Base-by-base conservation (phyloP, 2,888 invertebrate genomes). In the Galerucella nymphaeae region DNA sequence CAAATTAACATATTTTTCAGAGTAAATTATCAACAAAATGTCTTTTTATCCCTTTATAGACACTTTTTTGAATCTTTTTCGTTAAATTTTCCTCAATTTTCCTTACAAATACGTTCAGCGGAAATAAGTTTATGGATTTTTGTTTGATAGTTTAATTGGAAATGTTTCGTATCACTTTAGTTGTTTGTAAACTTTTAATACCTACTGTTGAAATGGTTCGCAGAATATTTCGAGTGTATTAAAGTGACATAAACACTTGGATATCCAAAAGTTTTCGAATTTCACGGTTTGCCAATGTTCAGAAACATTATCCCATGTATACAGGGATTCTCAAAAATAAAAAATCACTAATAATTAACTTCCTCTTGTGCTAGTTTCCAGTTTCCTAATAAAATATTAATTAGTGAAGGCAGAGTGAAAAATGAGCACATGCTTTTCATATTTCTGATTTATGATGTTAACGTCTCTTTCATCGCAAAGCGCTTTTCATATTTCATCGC, bases 391-490 rank as follows among this genome's bases (percentile, higher is more conserved):
- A 20, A 20, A 55, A 55, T 20, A 10, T 55, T 55, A 55, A 55
- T 55, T 55, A 10, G 11, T 20, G 10, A 55, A 55, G 9, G 45
- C 10, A 3, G 42, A 42, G 11, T 2, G 13, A 8, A 55, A 55
- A 18, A 55, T n/a, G 16, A 9, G 16, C 55, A 55, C 55, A 55
- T 20, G 55, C 55, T 55, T 20, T 55, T 11, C 10, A 55, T 55
- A 14, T 55, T 55, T 18, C 20, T 55, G 55, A 55, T 55, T 55
- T 55, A 55, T 55, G 55, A 55, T 55, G 10, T 55, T n/a, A 18
- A 18, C 55, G 50, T n/a, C 50, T 50, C n/a, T 50, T 50, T 50
- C 16, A 16, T 16, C 50, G 55, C 55, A 20, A 11, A 55, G 20
- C 20, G 16, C 10, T 55, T 55, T 55, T 18, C 18, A 18, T 55